Percentiles rank a stretch among this genome's conserved stretches.
phyloP scores from a whole-genome alignment of 2,797 vertebrate species.

The Thamnophis elegans region DNA sequence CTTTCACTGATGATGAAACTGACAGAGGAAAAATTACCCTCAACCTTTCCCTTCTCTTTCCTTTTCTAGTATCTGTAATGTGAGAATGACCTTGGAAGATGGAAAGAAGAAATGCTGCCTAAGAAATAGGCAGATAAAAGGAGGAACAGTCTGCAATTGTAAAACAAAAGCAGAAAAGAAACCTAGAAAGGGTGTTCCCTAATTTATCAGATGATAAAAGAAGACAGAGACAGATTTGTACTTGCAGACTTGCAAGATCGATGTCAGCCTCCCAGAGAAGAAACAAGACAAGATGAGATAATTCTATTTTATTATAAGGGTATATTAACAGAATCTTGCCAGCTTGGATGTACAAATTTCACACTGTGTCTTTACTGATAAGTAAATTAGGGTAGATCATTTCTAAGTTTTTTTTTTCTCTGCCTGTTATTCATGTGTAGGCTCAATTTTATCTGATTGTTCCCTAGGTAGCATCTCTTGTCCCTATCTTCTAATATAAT shows the following conservation, averaged over 20 bases:
- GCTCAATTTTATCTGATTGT: not conserved
- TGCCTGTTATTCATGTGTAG: not conserved
- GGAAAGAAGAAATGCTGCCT: not conserved
- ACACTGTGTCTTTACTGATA: not conserved
- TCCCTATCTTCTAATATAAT: not conserved
- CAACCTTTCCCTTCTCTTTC: not conserved
- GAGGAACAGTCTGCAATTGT: not conserved
- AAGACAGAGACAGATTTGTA: not conserved
- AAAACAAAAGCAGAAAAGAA: not conserved
- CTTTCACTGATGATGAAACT: not conserved
- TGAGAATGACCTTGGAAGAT: not conserved
- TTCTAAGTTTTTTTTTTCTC: not conserved
- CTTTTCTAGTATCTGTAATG: not conserved
- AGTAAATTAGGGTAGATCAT: not conserved
- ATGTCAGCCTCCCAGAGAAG: not conserved
- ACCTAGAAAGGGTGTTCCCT: not conserved
- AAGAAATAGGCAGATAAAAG: not conserved
- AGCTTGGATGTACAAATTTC: not conserved
- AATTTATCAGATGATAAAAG: not conserved
- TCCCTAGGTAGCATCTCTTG: not conserved
- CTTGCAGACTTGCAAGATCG: not conserved
- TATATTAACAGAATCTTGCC: not conserved
- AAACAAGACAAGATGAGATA: not conserved
- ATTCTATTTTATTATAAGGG: not conserved
- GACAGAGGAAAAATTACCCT: not conserved